phyloP scores from a whole-genome alignment of 2,888 invertebrate genomes.

The Steromphala cineraria region DNA sequence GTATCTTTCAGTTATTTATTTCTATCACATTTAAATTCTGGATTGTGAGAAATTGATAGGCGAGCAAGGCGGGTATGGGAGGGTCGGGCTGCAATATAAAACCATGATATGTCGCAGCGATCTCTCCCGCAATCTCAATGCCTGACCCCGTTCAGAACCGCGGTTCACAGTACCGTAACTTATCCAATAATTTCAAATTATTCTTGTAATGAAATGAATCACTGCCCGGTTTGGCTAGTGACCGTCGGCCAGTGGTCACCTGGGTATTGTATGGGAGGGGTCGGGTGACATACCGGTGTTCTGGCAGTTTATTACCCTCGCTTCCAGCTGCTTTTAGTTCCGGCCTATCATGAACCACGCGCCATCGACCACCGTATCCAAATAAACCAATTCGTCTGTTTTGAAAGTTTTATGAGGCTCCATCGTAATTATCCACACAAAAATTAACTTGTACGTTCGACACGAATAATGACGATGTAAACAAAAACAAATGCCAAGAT shows the following conservation, averaged over 20 bases:
- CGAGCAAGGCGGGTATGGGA: no score
- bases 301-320: neutral
- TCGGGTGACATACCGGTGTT: neutral
- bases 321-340: slow-evolving; percentile 11
- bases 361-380: neutral
- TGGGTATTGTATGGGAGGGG: slow-evolving; percentile 9
- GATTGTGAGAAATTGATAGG: no score
- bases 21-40: no score
- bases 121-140: no score
- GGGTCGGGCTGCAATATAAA: no score
- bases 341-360: neutral
- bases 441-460: neutral
- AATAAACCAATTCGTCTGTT: neutral
- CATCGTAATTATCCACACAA: neutral
- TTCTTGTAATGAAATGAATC: slow-evolving; percentile 4
- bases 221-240: neutral
- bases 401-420: neutral
- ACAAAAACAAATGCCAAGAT: neutral
- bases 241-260: slow-evolving; percentile 1
- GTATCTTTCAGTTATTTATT: no score
- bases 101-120: no score
- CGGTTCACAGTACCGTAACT: neutral
- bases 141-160: neutral
- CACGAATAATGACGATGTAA: neutral
- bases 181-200: slow-evolving; percentile 11